Evolutionary conservation across 2,797 vertebrate genomes (phyloP).

Genomic region (Notamacropus eugenii): DNA sequence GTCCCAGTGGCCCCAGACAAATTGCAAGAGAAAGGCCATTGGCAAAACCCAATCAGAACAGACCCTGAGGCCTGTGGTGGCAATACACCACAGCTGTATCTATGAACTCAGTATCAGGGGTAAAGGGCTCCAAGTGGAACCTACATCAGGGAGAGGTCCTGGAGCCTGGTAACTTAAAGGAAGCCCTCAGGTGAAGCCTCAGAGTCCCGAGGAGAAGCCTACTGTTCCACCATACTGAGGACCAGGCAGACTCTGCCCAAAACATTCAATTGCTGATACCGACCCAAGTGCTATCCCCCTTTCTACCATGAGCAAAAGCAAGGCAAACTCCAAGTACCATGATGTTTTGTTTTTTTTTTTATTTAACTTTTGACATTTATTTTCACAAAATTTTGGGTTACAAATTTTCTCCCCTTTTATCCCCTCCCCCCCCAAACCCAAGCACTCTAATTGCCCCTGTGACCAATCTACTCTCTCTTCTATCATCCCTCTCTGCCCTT

Average conservation of each 20-base stretch:
- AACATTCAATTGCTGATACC: neutral
- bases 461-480: too few relatives aligned
- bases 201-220: neutral
- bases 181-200: neutral
- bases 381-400: too few relatives aligned
- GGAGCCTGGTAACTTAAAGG: neutral
- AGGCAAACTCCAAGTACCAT: neutral
- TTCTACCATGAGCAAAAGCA: neutral
- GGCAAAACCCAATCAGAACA: neutral
- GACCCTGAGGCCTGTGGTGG: neutral
- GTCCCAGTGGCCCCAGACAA: neutral
- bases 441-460: too few relatives aligned
- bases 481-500: too few relatives aligned
- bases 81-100: neutral
- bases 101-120: neutral
- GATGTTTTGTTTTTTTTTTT: too few relatives aligned
- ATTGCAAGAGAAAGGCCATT: neutral
- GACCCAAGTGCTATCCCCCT: neutral
- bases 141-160: neutral
- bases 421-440: too few relatives aligned
- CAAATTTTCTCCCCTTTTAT: too few relatives aligned
- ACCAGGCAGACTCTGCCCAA: neutral
- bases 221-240: neutral
- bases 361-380: too few relatives aligned
- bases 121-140: neutral